Percentiles rank a stretch among this genome's conserved stretches.
Conservation (phyloP, 2,113 vertebrate genomes). For the Rana temporaria region DNA sequence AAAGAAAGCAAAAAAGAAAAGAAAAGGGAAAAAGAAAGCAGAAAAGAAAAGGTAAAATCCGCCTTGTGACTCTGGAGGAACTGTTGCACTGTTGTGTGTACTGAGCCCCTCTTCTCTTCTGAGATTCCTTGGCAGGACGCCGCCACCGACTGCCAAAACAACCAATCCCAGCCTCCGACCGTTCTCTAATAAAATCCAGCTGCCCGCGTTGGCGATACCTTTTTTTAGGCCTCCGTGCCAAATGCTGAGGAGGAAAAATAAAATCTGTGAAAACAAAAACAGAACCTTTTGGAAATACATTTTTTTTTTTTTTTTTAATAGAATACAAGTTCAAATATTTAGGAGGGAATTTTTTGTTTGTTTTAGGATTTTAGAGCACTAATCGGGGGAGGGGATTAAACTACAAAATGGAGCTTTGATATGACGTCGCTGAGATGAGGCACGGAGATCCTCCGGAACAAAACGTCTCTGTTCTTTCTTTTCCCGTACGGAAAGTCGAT, state of each 20-base stretch:
- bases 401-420: slow-evolving; percentile 42
- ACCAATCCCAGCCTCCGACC: slow-evolving; percentile 68
- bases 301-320: slow-evolving; percentile 58
- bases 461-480: not conserved
- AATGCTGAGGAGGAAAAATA: slow-evolving; percentile 78
- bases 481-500: too few relatives aligned
- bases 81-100: not conserved
- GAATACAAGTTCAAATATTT: slow-evolving; percentile 41
- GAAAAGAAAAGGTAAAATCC: too few relatives aligned
- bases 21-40: too few relatives aligned
- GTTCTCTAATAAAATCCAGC: slow-evolving; percentile 79
- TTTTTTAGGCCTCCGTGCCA: slow-evolving; percentile 68
- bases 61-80: too few relatives aligned
- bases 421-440: slow-evolving; percentile 62
- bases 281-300: slow-evolving; percentile 56
- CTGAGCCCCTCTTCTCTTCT: not conserved
- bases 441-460: not conserved
- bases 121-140: slow-evolving; percentile 74
- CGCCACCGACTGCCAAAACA: slow-evolving; percentile 73
- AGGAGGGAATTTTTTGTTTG: slow-evolving; percentile 18
- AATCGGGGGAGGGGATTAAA: slow-evolving; percentile 72
- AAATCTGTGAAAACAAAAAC: slow-evolving; percentile 66
- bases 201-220: slow-evolving; percentile 71
- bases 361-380: slow-evolving; percentile 68
- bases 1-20: too few relatives aligned